These are phyloP conservation scores for Athalia rosae DNA, from an alignment of 2,888 invertebrate species.

Conservation along the genomic window DNA sequence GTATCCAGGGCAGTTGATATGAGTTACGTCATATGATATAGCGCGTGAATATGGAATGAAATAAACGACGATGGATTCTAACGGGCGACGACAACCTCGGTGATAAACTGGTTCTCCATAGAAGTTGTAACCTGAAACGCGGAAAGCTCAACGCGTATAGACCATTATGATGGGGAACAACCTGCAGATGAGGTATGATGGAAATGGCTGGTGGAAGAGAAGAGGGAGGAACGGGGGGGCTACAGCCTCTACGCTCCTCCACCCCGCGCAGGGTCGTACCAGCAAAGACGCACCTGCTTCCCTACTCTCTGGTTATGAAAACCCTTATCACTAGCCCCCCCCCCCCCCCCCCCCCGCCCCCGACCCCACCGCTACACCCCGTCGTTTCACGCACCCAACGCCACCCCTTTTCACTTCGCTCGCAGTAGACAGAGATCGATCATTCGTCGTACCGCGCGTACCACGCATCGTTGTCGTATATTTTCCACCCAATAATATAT, in stretches of 20 bases:
- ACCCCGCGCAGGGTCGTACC: constrained; percentile 52
- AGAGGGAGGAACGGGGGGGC: background rate
- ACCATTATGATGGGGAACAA: constrained; percentile 21
- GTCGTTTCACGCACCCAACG: background rate
- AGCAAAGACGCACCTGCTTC: constrained; percentile 59
- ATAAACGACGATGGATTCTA: constrained; percentile 22
- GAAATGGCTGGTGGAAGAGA: background rate
- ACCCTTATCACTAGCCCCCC: constrained; percentile 52
- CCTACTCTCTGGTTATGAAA: constrained; percentile 53
- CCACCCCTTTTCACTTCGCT: background rate
- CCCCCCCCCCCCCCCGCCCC: constrained; percentile 4
- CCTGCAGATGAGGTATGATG: too few species aligned
- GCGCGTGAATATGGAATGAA: background rate
- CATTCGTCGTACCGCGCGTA: constrained; percentile 11
- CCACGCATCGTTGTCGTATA: constrained; percentile 26
- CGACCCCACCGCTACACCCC: background rate
- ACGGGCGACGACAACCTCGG: constrained; percentile 30
- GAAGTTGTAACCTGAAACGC: constrained; percentile 21
- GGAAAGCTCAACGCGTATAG: constrained; percentile 18
- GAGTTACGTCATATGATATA: background rate
- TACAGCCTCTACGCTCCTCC: too few species aligned
- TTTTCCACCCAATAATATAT: constrained; percentile 7
- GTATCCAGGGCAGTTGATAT: too few species aligned
- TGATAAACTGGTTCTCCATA: constrained; percentile 38
- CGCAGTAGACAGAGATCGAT: constrained; percentile 40